phyloP scores from a whole-genome alignment of 2,888 invertebrate species.

The Lordiphosa andalusiaca region DNA sequence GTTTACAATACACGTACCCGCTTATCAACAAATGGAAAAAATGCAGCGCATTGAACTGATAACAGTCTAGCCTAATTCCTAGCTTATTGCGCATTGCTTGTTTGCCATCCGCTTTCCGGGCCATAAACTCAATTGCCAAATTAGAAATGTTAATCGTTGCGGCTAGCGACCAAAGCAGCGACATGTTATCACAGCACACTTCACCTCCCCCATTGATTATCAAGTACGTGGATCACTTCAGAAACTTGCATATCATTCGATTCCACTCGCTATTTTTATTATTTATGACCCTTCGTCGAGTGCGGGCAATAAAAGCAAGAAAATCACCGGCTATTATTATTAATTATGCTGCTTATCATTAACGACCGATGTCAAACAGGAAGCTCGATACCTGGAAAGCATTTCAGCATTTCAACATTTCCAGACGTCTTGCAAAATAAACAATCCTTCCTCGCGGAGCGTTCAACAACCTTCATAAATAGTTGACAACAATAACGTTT shows the following conservation, averaged over 20 bases:
- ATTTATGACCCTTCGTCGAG: conserved; percentile 23
- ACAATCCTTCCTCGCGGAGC: conserved; percentile 4
- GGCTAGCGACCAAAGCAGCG: not conserved
- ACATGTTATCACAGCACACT: conserved; percentile 7
- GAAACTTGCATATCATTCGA: conserved; percentile 22
- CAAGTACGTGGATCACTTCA: conserved; percentile 18
- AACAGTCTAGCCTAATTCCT: conserved; percentile 25
- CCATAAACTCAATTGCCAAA: conserved; percentile 30
- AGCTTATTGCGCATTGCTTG: conserved; percentile 27
- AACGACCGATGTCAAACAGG: conserved; percentile 26
- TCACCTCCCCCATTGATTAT: conserved; percentile 28
- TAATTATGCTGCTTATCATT: conserved; percentile 51
- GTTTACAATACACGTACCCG: too few species aligned
- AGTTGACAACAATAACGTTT: conserved; percentile 16
- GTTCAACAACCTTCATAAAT: conserved; percentile 53
- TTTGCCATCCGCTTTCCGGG: not conserved
- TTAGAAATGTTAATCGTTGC: conserved; percentile 35
- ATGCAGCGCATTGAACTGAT: conserved; percentile 15
- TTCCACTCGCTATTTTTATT: conserved; percentile 16
- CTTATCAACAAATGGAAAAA: not conserved
- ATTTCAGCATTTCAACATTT: conserved; percentile 2
- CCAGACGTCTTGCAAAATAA: not conserved
- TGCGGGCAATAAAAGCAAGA: conserved; percentile 31
- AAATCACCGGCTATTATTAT: conserved; percentile 31
- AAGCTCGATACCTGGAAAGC: conserved; percentile 27